Conservation (phyloP, 2,797 vertebrate genomes). For the Microcaecilia unicolor region DNA sequence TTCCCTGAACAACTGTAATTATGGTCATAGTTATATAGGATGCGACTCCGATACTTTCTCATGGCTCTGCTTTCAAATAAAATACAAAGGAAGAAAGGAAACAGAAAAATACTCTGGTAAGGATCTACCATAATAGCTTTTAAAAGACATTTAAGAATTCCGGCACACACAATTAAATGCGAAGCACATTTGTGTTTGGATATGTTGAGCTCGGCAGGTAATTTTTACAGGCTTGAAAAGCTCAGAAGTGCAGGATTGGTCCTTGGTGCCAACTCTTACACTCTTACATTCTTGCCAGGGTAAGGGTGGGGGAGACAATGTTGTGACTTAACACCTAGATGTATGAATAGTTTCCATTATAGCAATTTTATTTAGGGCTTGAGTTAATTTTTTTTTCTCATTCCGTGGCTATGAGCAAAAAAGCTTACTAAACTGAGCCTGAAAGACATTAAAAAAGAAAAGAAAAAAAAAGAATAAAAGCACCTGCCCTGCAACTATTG, state of each 20-base stretch:
- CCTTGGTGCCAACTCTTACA: slow-evolving; percentile 25
- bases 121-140: slow-evolving; percentile 25
- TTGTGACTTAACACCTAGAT: too few species aligned
- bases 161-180: slow-evolving; percentile 14
- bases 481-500: too few species aligned
- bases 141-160: slow-evolving; percentile 28
- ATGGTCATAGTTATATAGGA: slow-evolving; percentile 24
- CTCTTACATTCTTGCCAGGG: slow-evolving; percentile 30
- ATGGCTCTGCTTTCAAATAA: slow-evolving; percentile 5
- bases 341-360: too few species aligned
- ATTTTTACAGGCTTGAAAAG: slow-evolving; percentile 22
- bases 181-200: slow-evolving; percentile 20
- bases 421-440: too few species aligned
- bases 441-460: too few species aligned
- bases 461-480: too few species aligned
- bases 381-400: too few species aligned
- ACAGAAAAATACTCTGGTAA: slow-evolving; percentile 1
- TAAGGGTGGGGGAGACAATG: slow-evolving; percentile 21
- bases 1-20: slow-evolving; percentile 32
- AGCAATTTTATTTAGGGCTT: too few species aligned
- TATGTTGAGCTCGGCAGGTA: slow-evolving; percentile 22
- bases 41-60: slow-evolving; percentile 11
- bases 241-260: slow-evolving; percentile 14
- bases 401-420: too few species aligned
- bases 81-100: not conserved